phyloP scores from a whole-genome alignment of 2,113 vertebrate genomes.

The Scolopax mira region DNA sequence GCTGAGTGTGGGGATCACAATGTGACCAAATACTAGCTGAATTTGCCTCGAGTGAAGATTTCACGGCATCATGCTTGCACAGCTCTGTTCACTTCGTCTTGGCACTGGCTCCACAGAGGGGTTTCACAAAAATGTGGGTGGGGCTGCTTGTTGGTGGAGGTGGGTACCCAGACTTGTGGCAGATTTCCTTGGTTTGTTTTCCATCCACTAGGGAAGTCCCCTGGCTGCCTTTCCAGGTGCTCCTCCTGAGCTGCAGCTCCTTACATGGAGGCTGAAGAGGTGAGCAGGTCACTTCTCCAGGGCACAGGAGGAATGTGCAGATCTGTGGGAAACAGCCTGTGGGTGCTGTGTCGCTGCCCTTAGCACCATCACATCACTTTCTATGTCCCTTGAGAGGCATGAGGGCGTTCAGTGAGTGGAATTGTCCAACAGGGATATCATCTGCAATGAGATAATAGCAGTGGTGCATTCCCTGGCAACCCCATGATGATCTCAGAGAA shows the following conservation, averaged over 20 bases:
- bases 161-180: neutral
- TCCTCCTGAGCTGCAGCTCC: neutral
- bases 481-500: neutral
- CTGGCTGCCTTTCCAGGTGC: neutral
- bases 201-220: neutral
- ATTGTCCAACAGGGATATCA: neutral
- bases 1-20: neutral
- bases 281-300: neutral
- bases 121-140: neutral
- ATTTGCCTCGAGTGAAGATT: neutral
- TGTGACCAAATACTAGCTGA: neutral
- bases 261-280: neutral
- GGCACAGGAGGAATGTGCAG: neutral
- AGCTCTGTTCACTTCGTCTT: neutral
- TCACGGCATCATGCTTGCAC: neutral
- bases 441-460: neutral
- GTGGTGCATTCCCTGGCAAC: neutral
- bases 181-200: neutral
- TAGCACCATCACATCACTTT: accelerated
- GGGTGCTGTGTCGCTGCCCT: accelerated
- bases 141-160: accelerated
- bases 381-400: neutral
- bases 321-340: neutral
- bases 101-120: neutral
- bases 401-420: neutral